Percentiles rank a stretch among this genome's conserved stretches.
Conservation (phyloP, 2,888 invertebrate species). For the Ypsolopha scabrella region DNA sequence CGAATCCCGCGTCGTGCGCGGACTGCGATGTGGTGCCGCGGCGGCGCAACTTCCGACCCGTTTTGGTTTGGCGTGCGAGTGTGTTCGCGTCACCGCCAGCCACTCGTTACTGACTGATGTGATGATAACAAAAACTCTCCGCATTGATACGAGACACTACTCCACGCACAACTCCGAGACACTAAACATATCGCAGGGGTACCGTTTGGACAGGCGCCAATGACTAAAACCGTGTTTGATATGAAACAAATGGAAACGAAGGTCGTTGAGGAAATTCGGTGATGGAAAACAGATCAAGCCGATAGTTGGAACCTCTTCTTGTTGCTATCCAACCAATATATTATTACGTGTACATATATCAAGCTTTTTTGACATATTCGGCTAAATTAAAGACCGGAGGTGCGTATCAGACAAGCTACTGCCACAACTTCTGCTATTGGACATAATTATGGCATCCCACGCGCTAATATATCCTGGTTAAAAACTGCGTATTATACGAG, state of each 20-base stretch:
- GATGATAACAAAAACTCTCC: conserved; percentile 56
- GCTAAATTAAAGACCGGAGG: no score
- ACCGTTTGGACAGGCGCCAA: conserved; percentile 38
- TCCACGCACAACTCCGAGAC: not conserved
- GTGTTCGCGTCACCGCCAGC: conserved; percentile 35
- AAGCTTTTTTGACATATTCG: no score
- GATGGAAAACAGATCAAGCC: no score
- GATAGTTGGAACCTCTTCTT: no score
- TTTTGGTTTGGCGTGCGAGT: conserved; percentile 37
- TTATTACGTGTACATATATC: no score
- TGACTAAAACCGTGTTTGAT: conserved; percentile 27
- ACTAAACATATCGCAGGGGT: not conserved
- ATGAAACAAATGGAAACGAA: conserved; percentile 22
- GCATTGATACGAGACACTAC: conserved; percentile 26
- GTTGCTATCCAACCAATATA: no score
- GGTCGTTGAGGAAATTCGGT: no score
- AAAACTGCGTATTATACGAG: no score
- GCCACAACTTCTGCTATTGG: no score
- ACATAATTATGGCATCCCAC: no score
- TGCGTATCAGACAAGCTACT: no score
- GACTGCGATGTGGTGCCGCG: conserved; percentile 34
- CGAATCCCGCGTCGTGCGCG: conserved; percentile 42
- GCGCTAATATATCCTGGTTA: no score
- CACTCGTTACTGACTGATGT: conserved; percentile 21
- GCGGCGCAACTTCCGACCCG: conserved; percentile 24